Percentiles rank a stretch among this genome's conserved stretches.
Evolutionary conservation across 2,797 vertebrate species (phyloP).

Genomic region (Anabas testudineus): DNA sequence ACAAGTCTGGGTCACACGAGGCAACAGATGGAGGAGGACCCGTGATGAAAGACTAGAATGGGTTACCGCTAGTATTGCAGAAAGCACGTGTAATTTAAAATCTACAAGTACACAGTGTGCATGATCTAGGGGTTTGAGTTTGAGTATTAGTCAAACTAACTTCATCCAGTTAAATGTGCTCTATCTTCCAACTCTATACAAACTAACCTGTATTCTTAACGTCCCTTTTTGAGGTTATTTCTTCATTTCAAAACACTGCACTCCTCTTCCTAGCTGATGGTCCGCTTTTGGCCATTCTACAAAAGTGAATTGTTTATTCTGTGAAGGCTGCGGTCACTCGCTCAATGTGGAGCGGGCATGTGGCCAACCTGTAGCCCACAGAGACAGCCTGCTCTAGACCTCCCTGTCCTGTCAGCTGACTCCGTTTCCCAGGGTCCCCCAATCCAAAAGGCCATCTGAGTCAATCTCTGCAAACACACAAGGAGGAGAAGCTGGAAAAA

Average conservation of each 20-base stretch:
- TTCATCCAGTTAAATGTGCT: background rate
- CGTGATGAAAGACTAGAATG: background rate
- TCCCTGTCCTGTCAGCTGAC: constrained; percentile 83
- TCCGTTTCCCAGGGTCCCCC: constrained; percentile 82
- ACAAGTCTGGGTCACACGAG: constrained; percentile 17
- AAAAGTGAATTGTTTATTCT: constrained; percentile 70
- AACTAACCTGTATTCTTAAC: no score
- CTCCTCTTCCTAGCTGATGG: constrained; percentile 12
- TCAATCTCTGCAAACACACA: constrained; percentile 84
- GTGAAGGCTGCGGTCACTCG: constrained; percentile 59
- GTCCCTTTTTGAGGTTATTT: background rate
- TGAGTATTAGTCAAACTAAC: background rate
- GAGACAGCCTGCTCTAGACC: constrained; percentile 70
- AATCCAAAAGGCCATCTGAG: constrained; percentile 83
- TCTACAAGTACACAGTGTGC: background rate
- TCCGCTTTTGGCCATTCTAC: constrained; percentile 48
- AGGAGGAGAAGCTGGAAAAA: constrained; percentile 72
- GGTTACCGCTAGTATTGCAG: background rate
- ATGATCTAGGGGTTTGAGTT: background rate
- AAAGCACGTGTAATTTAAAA: constrained; percentile 12
- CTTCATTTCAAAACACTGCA: background rate
- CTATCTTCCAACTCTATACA: constrained; percentile 1
- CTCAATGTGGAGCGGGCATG: constrained; percentile 69
- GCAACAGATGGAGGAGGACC: constrained; percentile 9
- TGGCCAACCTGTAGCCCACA: constrained; percentile 73